Base-by-base conservation (phyloP, 1,140 invertebrate species). In the Nylanderia fulva region DNA sequence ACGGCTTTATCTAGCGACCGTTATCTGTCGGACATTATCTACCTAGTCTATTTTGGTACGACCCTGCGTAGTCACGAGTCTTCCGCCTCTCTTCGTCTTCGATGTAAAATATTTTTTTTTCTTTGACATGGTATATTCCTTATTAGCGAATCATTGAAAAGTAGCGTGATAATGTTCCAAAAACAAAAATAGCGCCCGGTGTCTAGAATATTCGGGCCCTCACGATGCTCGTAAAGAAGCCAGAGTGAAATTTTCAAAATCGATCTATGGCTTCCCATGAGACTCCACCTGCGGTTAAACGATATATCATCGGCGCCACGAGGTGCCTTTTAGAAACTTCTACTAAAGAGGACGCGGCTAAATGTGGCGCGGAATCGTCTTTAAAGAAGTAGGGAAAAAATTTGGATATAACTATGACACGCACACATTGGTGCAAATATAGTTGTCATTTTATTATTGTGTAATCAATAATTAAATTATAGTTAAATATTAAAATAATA, bases 231-330 rank as follows among this genome's bases (percentile, higher is more conserved):
- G n/a, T 24, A 63, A 75, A 68, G 21, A 82, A 8, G 27, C 13
- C 9, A n/a, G 27, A 15, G 13, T 56, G 33, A 86, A 88, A 88
- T 61, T 84, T 88, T 63, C 15, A 33, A 84, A 85, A 86, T 82
- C 69, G 64, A 87, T 71, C 69, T 48, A 84, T 27, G 72, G 60
- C 48, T 83, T 89, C 56, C 52, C 42, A 42, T 56, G 15, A 86
- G n/a, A 69, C 11, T 74, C 29, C 66, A 84, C 21, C 71, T 75
- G 74, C 82, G 24, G 36, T 18, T 68, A 56, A 86, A 72, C 61
- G 45, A 87, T 90, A 91, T 84, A 90, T 91, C 77, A 90, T 66
- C 54, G 80, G 84, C 79, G 79, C 63, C 64, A 54, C 48, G 68
- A 85, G 48, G 3, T 68, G 13, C 21, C 54, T 60, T 52, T 77